Conservation (phyloP, 2,888 invertebrate genomes). For the Epiblema foenella region DNA sequence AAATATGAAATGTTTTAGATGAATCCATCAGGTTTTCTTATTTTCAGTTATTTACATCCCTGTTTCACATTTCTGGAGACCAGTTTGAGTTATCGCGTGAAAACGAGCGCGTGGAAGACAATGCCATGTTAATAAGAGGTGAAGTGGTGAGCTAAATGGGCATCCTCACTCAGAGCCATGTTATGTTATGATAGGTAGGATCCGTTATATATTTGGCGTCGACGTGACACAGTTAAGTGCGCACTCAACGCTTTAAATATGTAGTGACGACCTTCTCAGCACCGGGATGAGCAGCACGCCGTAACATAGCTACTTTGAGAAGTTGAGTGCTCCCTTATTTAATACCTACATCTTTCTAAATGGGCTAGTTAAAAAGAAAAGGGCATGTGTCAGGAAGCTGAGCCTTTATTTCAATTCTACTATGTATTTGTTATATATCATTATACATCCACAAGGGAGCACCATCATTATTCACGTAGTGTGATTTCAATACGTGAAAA, state of each 20-base stretch:
- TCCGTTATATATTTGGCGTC: not conserved
- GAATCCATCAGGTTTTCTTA: no score
- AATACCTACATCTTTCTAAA: not conserved
- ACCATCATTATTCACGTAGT: no score
- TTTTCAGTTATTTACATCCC: no score
- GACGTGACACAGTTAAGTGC: not conserved
- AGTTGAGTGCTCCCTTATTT: constrained; percentile 9
- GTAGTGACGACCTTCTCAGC: constrained; percentile 1
- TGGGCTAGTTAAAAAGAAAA: not conserved
- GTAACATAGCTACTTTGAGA: not conserved
- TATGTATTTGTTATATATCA: not conserved
- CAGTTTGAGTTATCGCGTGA: not conserved
- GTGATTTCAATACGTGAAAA: no score
- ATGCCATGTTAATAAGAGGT: not conserved
- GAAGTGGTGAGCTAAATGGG: not conserved
- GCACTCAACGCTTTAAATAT: constrained; percentile 21
- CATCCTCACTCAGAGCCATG: not conserved
- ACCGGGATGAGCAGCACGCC: not conserved
- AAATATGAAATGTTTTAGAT: no score
- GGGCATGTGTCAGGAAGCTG: not conserved
- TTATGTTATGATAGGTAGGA: not conserved
- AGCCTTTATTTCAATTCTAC: not conserved
- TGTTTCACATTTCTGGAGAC: no score
- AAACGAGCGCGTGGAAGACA: not conserved
- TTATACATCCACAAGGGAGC: not conserved